Conservation (phyloP, 2,797 vertebrate genomes). For the Xerus rutilus region DNA sequence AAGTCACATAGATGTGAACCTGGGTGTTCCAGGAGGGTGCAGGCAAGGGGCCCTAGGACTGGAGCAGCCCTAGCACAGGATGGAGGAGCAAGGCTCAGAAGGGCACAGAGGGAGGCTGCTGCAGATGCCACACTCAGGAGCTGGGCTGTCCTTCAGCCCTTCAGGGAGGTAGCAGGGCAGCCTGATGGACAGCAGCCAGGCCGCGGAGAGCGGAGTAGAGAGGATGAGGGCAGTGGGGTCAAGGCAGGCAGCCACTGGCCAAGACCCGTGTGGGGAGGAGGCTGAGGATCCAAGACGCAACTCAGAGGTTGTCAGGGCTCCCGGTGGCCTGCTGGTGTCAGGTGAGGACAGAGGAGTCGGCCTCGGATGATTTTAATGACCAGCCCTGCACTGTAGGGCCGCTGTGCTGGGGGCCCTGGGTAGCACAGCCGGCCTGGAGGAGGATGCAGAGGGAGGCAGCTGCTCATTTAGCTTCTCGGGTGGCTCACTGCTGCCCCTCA, state of each 20-base stretch:
- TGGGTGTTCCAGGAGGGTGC: rapidly evolving
- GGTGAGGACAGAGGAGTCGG: not conserved
- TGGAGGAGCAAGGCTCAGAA: not conserved
- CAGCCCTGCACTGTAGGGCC: not conserved
- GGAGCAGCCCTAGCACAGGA: rapidly evolving
- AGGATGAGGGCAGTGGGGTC: no score
- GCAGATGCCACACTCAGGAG: rapidly evolving
- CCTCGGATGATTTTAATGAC: rapidly evolving
- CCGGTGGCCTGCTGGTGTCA: rapidly evolving
- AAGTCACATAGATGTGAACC: not conserved
- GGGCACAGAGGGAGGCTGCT: not conserved
- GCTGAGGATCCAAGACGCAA: not conserved
- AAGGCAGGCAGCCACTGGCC: not conserved
- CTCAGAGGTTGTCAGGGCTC: not conserved
- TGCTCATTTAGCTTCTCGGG: not conserved
- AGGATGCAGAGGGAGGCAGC: not conserved
- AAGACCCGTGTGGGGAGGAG: not conserved
- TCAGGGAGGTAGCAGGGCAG: not conserved
- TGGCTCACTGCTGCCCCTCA: not conserved
- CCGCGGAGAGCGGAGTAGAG: rapidly evolving
- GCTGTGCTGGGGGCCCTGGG: rapidly evolving
- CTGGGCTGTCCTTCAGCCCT: not conserved
- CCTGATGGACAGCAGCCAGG: not conserved
- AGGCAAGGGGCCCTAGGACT: not conserved
- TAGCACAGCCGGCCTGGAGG: not conserved